These are phyloP conservation scores for Mythimna lalbum DNA, from an alignment of 2,888 invertebrate genomes.

Conservation along the genomic window DNA sequence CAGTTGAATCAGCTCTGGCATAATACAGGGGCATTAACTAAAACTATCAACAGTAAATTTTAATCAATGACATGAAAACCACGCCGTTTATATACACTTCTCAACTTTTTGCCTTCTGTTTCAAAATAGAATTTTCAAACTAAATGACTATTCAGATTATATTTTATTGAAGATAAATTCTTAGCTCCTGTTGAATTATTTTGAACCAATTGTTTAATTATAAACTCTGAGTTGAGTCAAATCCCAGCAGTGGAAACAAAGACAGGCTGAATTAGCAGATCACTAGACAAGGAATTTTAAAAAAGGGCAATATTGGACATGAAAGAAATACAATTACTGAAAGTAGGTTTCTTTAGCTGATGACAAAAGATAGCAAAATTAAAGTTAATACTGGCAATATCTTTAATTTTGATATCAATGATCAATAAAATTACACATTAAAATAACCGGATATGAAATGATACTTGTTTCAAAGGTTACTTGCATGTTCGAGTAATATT, in stretches of 20 bases:
- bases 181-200: too few relatives aligned
- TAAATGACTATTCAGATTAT: too few relatives aligned
- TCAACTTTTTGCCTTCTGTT: not conserved
- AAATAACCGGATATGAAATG: constrained; percentile 10
- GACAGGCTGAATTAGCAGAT: not conserved
- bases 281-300: not conserved
- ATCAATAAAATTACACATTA: constrained; percentile 20
- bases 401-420: not conserved
- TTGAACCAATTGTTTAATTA: too few relatives aligned
- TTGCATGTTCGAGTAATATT: constrained; percentile 3
- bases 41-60: not conserved
- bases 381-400: too few relatives aligned
- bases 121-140: not conserved
- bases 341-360: not conserved
- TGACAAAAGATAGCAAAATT: constrained; percentile 4
- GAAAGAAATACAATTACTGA: not conserved
- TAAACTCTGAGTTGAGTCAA: too few relatives aligned
- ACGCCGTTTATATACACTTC: not conserved
- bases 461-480: constrained; percentile 35
- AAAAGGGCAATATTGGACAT: not conserved
- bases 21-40: not conserved
- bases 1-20: not conserved
- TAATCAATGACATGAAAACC: not conserved
- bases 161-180: too few relatives aligned
- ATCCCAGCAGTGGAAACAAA: not conserved